phyloP scores from a whole-genome alignment of 1,140 invertebrate species.

The Brachystomella parvula region DNA sequence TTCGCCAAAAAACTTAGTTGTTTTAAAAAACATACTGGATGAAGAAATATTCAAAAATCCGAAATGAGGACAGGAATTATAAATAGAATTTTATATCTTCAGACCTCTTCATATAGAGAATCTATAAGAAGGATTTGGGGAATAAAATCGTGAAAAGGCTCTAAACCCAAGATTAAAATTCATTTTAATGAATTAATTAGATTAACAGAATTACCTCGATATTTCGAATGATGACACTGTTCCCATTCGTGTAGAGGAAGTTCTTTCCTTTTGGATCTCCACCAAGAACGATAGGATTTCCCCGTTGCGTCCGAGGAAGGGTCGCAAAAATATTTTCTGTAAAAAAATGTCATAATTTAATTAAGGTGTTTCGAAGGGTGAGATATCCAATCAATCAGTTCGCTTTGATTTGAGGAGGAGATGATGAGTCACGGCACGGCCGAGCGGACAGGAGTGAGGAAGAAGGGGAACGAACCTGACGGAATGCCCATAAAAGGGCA shows the following conservation, averaged over 20 bases:
- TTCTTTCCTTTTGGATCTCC: conserved; percentile 95
- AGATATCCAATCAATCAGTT: neutral
- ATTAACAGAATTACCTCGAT: conserved; percentile 62
- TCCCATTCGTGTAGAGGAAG: conserved; percentile 94
- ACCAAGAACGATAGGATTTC: conserved; percentile 84
- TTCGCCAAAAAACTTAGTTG: too few species aligned
- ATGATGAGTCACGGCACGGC: neutral
- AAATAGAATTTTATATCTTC: too few species aligned
- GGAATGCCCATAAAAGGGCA: neutral
- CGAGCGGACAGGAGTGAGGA: too few species aligned
- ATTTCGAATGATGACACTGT: conserved; percentile 94
- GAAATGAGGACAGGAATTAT: too few species aligned
- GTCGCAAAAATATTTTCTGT: conserved; percentile 83
- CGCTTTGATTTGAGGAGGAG: neutral
- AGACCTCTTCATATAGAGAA: too few species aligned
- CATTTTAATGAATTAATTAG: neutral
- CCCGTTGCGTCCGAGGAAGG: conserved; percentile 83
- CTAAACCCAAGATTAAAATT: too few species aligned
- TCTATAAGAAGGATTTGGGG: too few species aligned
- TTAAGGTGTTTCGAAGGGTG: too few species aligned
- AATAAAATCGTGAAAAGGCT: too few species aligned
- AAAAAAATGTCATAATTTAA: conserved; percentile 20
- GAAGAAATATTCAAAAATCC: too few species aligned
- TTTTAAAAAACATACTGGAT: too few species aligned
- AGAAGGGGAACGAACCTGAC: too few species aligned